Evolutionary conservation across 2,888 invertebrate species (phyloP).

Genomic region (Acleris emargana): DNA sequence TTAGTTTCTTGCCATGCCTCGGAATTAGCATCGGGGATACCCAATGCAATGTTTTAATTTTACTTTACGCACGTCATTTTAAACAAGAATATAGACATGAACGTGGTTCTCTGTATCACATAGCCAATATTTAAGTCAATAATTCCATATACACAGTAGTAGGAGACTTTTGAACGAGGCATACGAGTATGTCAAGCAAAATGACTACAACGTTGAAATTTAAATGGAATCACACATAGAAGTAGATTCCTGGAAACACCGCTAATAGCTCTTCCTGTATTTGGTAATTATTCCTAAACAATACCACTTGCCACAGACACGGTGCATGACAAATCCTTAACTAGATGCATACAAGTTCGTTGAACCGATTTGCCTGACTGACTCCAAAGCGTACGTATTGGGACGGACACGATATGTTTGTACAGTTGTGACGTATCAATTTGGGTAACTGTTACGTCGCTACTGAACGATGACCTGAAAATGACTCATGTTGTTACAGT

Average conservation of each 20-base stretch:
- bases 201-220: neutral
- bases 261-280: neutral
- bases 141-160: too few relatives aligned
- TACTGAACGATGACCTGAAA: constrained; percentile 73
- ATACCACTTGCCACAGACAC: constrained; percentile 39
- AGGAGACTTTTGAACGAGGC: too few relatives aligned
- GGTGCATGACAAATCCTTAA: constrained; percentile 41
- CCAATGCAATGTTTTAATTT: too few relatives aligned
- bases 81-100: too few relatives aligned
- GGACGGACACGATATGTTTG: constrained; percentile 63
- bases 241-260: neutral
- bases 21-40: too few relatives aligned
- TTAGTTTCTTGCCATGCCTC: too few relatives aligned
- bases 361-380: constrained; percentile 60
- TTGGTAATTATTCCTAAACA: constrained; percentile 24
- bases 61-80: too few relatives aligned
- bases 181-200: neutral
- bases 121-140: too few relatives aligned
- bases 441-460: constrained; percentile 73
- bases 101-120: too few relatives aligned
- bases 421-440: constrained; percentile 71
- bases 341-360: constrained; percentile 53
- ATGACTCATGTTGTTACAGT: constrained; percentile 66
- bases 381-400: constrained; percentile 64
- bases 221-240: too few relatives aligned